Evolutionary conservation across 1,140 invertebrate species (phyloP), one percentile per base, ranked within the genome.

Genomic region (Drosophila kurseongensis): DNA sequence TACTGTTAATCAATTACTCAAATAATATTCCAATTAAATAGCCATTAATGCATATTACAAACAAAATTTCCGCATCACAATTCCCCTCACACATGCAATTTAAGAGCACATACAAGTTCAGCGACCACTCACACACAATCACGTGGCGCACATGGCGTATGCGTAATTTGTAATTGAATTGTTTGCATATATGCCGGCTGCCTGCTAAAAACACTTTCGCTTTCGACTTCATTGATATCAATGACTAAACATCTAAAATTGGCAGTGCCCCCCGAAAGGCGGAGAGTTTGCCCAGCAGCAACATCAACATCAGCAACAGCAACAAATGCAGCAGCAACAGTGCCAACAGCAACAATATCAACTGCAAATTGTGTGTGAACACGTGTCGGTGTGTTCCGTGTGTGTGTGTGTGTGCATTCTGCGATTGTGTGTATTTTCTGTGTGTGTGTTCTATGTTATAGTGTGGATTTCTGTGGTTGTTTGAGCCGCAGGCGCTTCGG

Each of bases 161-260:
- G 80, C 75, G 82, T 77, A 81, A 86, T 85, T 59, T 67, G 60
- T 63, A 79, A 79, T 88, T 83, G 84, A 88, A 82, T 77, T 75
- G 67, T 71, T 69, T 77, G 59, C 63, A 65, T 36, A 67, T 47
- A 40, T 66, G 62, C 54, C 52, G 45, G 41, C 16, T 16, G 29
- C 44, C 42, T 63, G 69, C 67, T 69, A 27, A 29, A 32, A 84
- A 83, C 85, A 89, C 84, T 89, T 89, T 89, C 84, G 80, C 84
- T 89, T 88, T 89, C 80, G 66, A 61, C 67, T 89, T 89, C 84
- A 89, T 88, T 89, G 80, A 90, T 89, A 89, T 78, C 85, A 63
- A 84, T 80, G 79, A 78, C 80, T 80, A 89, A 84, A 80, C 77
- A 89, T 84, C 80, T 90, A 80, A 89, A 89, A 90, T 69, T 54